These are phyloP conservation scores for Osmerus eperlanus DNA, from an alignment of 2,113 vertebrate species.

Conservation along the genomic window DNA sequence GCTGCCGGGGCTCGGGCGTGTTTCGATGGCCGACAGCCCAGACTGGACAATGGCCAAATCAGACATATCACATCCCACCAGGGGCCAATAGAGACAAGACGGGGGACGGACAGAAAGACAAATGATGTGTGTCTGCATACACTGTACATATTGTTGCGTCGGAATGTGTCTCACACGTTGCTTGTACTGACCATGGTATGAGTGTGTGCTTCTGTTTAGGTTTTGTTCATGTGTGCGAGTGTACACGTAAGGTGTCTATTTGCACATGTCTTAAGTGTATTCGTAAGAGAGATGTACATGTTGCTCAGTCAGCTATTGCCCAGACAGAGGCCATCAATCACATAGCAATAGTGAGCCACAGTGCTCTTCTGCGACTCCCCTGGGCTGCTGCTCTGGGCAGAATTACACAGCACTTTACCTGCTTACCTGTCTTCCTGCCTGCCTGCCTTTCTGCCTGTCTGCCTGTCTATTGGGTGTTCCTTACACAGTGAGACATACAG, in stretches of 20 bases:
- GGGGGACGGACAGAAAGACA: conserved; percentile 45
- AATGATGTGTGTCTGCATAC: conserved; percentile 24
- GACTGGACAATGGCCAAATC: conserved; percentile 61
- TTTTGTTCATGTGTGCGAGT: neutral
- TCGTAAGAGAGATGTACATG: conserved; percentile 63
- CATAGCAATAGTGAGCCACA: conserved; percentile 54
- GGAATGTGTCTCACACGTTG: neutral
- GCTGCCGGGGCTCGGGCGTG: conserved; percentile 46
- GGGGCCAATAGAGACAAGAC: conserved; percentile 16
- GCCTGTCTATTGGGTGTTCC: neutral
- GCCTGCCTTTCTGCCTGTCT: neutral
- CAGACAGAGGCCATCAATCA: conserved; percentile 71
- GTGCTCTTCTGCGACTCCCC: conserved; percentile 56
- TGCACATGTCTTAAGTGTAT: conserved; percentile 30
- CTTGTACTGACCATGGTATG: neutral
- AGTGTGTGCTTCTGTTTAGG: neutral
- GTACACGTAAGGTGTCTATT: neutral
- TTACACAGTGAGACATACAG: no score
- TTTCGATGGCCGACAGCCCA: conserved; percentile 53
- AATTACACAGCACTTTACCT: conserved; percentile 65
- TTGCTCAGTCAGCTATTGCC: conserved; percentile 71
- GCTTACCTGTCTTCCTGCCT: conserved; percentile 17
- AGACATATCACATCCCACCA: conserved; percentile 55
- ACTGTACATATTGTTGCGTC: neutral
- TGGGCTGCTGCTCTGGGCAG: conserved; percentile 44